Base-by-base conservation (phyloP, 2,113 vertebrate genomes). In the Corythornis cristatus region DNA sequence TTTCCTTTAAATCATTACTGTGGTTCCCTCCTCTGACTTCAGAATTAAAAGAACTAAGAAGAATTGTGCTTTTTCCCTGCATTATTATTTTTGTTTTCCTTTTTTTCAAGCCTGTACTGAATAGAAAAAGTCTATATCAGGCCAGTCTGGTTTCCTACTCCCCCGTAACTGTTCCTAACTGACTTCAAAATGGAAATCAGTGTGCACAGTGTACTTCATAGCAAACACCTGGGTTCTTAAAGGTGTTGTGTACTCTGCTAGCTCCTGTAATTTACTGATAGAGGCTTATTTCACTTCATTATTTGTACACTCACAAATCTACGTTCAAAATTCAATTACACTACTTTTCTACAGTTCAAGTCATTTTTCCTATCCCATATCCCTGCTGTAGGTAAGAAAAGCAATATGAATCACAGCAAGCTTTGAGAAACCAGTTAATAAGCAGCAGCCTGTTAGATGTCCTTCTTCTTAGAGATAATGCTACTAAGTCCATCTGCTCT, bases 171-270 rank as follows among this genome's bases (percentile, higher is more conserved):
- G 20, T 26, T 92, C 54, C 50, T 33, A 65, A 64, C 43, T 40
- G 57, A 46, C 22, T 82, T 53, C 45, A 84, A 82, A 92, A 78
- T 12, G 35, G 17, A 14, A 31, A 88, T 29, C 18, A 29, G 53
- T 61, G 78, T 70, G 86, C 66, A 33, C 13, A 1, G 15, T 45
- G 73, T 90, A 68, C 70, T 88, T 37, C 86, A 42, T 0, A 26
- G 54, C 54, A 53, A 86, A 51, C 75, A 95, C 45, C 77, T 90
- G 77, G 77, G 54, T 68, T 68, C 74, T 89, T 89, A 94, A 86
- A 75, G 61, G n/a, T 5, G 2, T 23, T 81, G 40, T 40, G 73
- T 58, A 61, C 62, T 37, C 53, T 70, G 9, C 58, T 84, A 31
- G 57, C 33, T 89, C 56, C 67, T 45, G 18, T 29, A 88, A 90